Conservation (phyloP, 2,888 invertebrate species). For the Phania funesta region DNA sequence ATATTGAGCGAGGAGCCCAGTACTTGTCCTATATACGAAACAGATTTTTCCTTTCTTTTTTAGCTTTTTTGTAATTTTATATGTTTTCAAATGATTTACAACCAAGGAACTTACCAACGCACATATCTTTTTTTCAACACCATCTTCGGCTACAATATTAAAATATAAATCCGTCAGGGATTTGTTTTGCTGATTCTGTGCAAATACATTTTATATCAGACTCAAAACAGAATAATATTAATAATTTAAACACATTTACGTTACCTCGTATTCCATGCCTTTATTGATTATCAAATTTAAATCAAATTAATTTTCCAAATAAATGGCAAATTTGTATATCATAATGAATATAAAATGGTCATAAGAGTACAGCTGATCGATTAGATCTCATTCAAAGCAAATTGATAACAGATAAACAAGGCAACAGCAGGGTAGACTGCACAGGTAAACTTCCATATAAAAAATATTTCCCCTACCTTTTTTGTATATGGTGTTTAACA, state of each 20-base stretch:
- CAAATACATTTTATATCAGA: not conserved
- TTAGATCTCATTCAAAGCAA: too few relatives aligned
- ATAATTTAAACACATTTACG: not conserved
- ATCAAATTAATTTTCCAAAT: not conserved
- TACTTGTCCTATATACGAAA: slow-evolving; percentile 71
- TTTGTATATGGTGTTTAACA: too few relatives aligned
- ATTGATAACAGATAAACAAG: too few relatives aligned
- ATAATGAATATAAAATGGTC: not conserved
- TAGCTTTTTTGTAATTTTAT: too few relatives aligned
- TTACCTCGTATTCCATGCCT: slow-evolving; percentile 28
- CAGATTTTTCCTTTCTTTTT: not conserved
- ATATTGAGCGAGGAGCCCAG: slow-evolving; percentile 72
- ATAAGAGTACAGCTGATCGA: too few relatives aligned
- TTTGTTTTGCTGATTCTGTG: slow-evolving; percentile 67
- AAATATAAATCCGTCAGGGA: slow-evolving; percentile 63
- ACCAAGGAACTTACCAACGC: slow-evolving; percentile 83
- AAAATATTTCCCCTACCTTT: too few relatives aligned
- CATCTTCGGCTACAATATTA: slow-evolving; percentile 79
- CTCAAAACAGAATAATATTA: not conserved
- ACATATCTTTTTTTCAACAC: slow-evolving; percentile 82
- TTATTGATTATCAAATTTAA: slow-evolving; percentile 17
- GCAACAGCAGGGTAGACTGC: too few relatives aligned
- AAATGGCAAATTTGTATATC: not conserved
- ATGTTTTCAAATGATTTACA: not conserved
- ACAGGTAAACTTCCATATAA: too few relatives aligned